A percentile compares a stretch with the other conserved stretches of the same genome.
These are phyloP conservation scores for Sylvietta virens DNA, from an alignment of 2,113 vertebrate genomes.

Conservation along the genomic window DNA sequence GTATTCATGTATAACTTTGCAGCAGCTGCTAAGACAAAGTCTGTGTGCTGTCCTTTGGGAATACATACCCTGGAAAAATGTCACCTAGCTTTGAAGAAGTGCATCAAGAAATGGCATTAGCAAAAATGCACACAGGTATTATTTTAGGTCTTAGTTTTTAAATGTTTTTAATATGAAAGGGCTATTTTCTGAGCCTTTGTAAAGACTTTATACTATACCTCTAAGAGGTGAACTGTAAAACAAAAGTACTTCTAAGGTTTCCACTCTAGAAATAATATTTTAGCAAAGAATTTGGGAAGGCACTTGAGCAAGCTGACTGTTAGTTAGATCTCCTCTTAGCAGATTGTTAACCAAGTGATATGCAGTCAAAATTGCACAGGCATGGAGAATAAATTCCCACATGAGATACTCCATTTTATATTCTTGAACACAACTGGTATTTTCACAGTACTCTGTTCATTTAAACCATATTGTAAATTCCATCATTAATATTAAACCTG, in stretches of 20 bases:
- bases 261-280: not conserved
- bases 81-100: not conserved
- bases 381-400: not conserved
- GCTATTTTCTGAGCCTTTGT: not conserved
- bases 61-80: not conserved
- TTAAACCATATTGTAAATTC: not conserved
- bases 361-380: not conserved
- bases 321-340: not conserved
- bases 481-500: slow-evolving; percentile 15
- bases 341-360: not conserved
- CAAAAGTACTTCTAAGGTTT: not conserved
- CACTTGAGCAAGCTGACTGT: not conserved
- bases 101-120: not conserved
- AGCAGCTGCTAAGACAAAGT: not conserved
- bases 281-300: not conserved
- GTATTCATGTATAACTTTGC: not conserved
- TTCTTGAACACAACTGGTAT: not conserved
- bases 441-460: not conserved
- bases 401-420: not conserved
- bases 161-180: not conserved
- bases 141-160: not conserved
- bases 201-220: not conserved
- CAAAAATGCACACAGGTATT: not conserved
- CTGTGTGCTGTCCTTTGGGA: not conserved
- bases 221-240: not conserved